Conservation (phyloP, 2,888 invertebrate species). For the Physocephala rufipes region DNA sequence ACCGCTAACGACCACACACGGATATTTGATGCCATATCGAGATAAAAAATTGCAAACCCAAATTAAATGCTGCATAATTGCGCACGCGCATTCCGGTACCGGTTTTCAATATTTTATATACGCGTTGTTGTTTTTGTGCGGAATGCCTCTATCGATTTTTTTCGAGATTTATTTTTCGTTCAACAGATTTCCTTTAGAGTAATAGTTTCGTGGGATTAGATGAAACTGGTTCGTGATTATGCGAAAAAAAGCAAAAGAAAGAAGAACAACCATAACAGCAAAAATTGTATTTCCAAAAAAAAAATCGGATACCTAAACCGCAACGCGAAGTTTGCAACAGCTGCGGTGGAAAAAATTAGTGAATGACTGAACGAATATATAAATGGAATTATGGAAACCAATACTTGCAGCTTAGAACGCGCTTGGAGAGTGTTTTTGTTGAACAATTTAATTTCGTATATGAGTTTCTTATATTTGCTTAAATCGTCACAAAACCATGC, state of each 20-base stretch:
- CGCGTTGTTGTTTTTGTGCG: not conserved
- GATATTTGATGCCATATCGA: not conserved
- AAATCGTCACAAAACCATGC: no score
- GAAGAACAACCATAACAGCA: not conserved
- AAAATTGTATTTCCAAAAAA: constrained; percentile 4
- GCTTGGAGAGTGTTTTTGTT: not conserved
- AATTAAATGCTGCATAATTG: constrained; percentile 33
- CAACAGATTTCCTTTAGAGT: constrained; percentile 33
- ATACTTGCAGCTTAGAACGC: no score
- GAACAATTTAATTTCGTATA: not conserved
- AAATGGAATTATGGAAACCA: no score
- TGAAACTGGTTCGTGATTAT: constrained; percentile 24
- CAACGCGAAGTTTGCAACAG: not conserved
- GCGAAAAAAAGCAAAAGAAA: no score
- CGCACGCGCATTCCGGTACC: constrained; percentile 22
- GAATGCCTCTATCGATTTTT: constrained; percentile 3
- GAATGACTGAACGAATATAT: no score
- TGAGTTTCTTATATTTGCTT: no score
- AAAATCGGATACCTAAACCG: constrained; percentile 1
- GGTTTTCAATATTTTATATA: not conserved
- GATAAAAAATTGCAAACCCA: constrained; percentile 10
- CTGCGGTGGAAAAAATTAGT: not conserved
- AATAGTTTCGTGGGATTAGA: constrained; percentile 32
- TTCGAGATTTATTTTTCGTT: not conserved
- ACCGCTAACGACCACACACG: no score